Evolutionary conservation across 2,113 vertebrate species (phyloP).

Genomic region (Corvus moneduloides): DNA sequence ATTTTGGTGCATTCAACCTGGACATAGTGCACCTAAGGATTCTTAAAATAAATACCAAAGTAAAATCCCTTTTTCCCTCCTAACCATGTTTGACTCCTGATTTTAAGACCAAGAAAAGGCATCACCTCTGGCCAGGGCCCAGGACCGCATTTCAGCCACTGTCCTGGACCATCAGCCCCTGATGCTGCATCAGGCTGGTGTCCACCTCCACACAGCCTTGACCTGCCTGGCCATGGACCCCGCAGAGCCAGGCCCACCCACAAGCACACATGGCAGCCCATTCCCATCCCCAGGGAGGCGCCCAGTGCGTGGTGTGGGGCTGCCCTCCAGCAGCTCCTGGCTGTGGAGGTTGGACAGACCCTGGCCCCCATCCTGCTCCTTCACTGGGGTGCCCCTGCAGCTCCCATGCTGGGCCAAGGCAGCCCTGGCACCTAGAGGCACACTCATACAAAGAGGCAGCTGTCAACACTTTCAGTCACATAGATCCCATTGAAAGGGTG

Average conservation of each 20-base stretch:
- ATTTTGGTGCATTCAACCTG: no score
- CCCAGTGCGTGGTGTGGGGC: no score
- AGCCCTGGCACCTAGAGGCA: background rate
- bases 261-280: no score
- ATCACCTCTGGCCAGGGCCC: background rate
- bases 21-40: no score
- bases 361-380: rapidly evolving
- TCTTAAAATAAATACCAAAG: no score
- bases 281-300: no score
- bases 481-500: rapidly evolving
- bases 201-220: background rate
- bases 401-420: background rate
- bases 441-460: no score
- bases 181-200: background rate
- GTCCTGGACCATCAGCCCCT: background rate
- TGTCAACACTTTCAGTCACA: background rate
- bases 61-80: no score
- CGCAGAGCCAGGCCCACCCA: rapidly evolving
- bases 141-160: background rate
- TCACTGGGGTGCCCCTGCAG: background rate
- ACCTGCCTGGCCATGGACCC: rapidly evolving
- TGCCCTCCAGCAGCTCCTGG: background rate
- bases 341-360: background rate
- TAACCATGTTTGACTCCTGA: no score
- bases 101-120: no score